A percentile compares a stretch with the other conserved stretches of the same genome.
These are phyloP conservation scores for Pachycephus smyrnensis DNA, from an alignment of 2,888 invertebrate species.

Conservation along the genomic window DNA sequence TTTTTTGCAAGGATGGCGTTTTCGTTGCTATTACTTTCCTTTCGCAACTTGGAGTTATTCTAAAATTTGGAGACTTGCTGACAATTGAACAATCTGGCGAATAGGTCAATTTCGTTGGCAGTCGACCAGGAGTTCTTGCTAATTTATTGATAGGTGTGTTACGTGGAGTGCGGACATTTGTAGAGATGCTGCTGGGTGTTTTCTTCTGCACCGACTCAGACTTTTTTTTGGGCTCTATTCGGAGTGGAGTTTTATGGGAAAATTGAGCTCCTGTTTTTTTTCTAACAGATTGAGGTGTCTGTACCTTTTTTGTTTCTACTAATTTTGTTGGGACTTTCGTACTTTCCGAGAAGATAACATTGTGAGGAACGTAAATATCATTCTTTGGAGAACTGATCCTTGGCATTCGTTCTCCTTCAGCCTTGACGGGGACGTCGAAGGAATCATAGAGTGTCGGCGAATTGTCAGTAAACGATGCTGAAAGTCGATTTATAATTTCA, in stretches of 20 bases:
- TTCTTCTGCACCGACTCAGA: background rate
- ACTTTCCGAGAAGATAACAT: background rate
- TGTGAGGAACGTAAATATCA: background rate
- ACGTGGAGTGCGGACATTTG: background rate
- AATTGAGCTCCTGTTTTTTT: background rate
- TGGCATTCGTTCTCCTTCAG: conserved; percentile 20
- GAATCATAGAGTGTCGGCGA: conserved; percentile 17
- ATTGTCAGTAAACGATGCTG: conserved; percentile 42
- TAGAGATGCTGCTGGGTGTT: background rate
- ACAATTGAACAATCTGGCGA: conserved; percentile 47
- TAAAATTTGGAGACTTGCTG: conserved; percentile 56
- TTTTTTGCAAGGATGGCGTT: background rate
- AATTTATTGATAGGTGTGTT: background rate
- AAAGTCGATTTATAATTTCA: conserved; percentile 48
- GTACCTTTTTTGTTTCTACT: background rate
- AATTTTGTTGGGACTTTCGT: background rate
- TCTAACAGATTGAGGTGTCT: background rate
- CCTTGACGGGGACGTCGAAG: conserved; percentile 1
- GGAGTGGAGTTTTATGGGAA: background rate
- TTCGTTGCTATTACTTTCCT: background rate
- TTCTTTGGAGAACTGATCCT: conserved; percentile 18
- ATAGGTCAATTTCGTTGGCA: background rate
- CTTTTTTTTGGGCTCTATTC: background rate
- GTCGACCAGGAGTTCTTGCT: background rate
- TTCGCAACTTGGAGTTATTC: conserved; percentile 9